These are phyloP conservation scores for Osedax fenrisi DNA, from an alignment of 2,888 invertebrate genomes.

Conservation along the genomic window DNA sequence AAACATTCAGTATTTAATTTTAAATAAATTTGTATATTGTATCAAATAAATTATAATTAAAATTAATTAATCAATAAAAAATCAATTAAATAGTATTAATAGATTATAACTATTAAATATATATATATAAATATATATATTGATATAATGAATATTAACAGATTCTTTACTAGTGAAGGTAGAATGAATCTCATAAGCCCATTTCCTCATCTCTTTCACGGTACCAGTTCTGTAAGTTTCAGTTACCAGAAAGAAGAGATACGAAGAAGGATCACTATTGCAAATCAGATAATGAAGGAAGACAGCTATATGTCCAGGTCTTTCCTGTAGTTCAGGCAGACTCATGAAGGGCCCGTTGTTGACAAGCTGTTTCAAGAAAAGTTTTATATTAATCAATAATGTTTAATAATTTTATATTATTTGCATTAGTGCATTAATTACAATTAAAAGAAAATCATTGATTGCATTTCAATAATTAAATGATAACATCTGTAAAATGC, in stretches of 20 bases:
- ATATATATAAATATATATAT: too few relatives aligned
- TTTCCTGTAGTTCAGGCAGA: slow-evolving; percentile 67
- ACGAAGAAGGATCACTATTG: slow-evolving; percentile 67
- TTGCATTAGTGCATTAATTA: background rate
- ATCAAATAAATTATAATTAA: too few relatives aligned
- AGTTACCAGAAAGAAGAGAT: slow-evolving; percentile 77
- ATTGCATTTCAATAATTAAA: too few relatives aligned
- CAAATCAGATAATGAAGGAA: slow-evolving; percentile 79
- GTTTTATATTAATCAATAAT: background rate
- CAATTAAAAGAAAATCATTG: too few relatives aligned
- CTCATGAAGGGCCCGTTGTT: slow-evolving; percentile 74
- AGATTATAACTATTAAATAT: too few relatives aligned
- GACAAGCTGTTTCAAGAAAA: slow-evolving; percentile 24
- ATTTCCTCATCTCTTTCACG: slow-evolving; percentile 80
- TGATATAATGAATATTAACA: too few relatives aligned
- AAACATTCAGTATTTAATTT: too few relatives aligned
- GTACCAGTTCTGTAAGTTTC: slow-evolving; percentile 64
- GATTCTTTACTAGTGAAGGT: slow-evolving; percentile 57
- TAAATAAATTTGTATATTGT: too few relatives aligned
- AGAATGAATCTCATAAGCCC: slow-evolving; percentile 97
- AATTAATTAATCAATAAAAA: too few relatives aligned
- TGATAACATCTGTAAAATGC: too few relatives aligned
- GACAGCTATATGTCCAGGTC: slow-evolving; percentile 80
- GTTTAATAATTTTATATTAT: background rate
- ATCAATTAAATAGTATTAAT: too few relatives aligned